Evolutionary conservation across 1,140 invertebrate genomes (phyloP), one percentile per base, ranked within the genome.

Genomic region (Megathymus violae): DNA sequence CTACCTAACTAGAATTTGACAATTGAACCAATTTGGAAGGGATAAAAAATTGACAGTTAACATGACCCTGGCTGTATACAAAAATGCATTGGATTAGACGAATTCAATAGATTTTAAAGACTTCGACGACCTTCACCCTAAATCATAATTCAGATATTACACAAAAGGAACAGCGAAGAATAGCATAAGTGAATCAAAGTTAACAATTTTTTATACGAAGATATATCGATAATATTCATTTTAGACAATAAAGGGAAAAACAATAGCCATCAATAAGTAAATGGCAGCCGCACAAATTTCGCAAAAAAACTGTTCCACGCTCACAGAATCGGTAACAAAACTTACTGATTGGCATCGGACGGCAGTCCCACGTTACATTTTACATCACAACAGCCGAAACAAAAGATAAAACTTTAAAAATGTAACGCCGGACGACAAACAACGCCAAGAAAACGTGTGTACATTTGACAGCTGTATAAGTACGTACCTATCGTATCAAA

Each of bases 391-490:
- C 68, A 79, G 68, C 75, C 63, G 63, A 83, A 87, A 86, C 80
- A 77, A 81, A 82, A 71, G 64, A 69, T 81, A 80, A 31, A 88
- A 85, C 64, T 82, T 72, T 80, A 82, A 79, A 85, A 87, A 85
- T 79, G 67, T 79, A 87, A 87, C 77, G 80, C 87, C 85, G 87
- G 84, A 85, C 78, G 78, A 83, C 78, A 88, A 86, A 88, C 82
- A 88, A 90, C 85, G 88, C 85, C 82, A 83, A 86, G 83, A 90
- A 90, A 90, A 88, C 85, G 84, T 88, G 85, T 85, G 82, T 75
- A 81, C 76, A 74, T 85, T 79, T 84, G 73, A 78, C 67, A 74
- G 69, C 64, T 73, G 67, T 75, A 51, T 59, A 40, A 41, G 54
- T 65, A 43, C 41, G 14, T 59, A 38, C 11, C 38, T n/a, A n/a